These are phyloP conservation scores for Coreoperca whiteheadi DNA, from an alignment of 2,113 vertebrate species.

Conservation along the genomic window DNA sequence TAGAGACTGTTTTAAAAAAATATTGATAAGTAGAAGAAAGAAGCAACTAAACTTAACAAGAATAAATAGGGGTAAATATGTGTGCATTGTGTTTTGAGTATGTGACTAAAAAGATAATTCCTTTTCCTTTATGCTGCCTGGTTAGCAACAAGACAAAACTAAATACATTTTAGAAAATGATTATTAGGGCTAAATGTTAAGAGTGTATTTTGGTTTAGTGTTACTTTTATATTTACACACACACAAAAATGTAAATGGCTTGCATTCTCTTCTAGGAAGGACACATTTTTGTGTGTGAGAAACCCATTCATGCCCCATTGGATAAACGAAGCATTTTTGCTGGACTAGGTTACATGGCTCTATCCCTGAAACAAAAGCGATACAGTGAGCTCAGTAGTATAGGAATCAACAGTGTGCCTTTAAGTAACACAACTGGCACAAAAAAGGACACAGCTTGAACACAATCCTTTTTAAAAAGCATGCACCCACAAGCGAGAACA, in stretches of 20 bases:
- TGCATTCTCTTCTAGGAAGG: no score
- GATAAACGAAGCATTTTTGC: not conserved
- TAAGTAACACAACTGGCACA: not conserved
- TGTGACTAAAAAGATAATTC: not conserved
- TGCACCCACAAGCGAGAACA: not conserved
- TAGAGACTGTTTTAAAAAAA: conserved; percentile 5
- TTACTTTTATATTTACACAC: not conserved
- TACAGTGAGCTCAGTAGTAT: not conserved
- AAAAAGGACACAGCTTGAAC: not conserved
- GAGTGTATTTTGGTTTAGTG: not conserved
- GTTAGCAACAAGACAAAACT: not conserved
- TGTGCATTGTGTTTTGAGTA: not conserved
- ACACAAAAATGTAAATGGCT: not conserved
- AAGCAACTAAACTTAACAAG: not conserved
- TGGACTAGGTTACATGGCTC: not conserved
- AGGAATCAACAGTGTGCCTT: not conserved
- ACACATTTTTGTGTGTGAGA: not conserved
- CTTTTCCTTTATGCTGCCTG: not conserved
- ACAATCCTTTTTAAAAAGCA: conserved; percentile 17
- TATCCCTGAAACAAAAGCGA: not conserved
- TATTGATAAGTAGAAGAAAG: no score
- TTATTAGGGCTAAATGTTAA: not conserved
- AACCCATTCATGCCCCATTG: not conserved
- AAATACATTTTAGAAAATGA: not conserved
- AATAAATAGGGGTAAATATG: not conserved